Evolutionary conservation across 1,140 invertebrate species (phyloP).

Genomic region (Paralvinella palmiformis): DNA sequence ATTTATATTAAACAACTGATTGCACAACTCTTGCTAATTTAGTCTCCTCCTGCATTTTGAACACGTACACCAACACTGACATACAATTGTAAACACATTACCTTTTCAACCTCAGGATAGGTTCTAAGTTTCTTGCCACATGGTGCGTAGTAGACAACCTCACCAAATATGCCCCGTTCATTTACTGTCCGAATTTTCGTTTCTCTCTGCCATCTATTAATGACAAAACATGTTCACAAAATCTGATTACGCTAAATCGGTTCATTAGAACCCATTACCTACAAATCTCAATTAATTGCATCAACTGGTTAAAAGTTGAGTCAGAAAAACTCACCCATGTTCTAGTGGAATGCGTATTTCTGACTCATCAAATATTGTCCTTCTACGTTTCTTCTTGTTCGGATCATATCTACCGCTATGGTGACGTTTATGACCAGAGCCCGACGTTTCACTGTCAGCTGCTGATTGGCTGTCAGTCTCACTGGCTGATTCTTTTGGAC

Average conservation of each 20-base stretch:
- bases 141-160: conserved; percentile 81
- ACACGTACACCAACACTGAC: background rate
- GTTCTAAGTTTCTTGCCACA: conserved; percentile 71
- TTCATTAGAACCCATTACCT: background rate
- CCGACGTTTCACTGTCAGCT: no score
- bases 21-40: no score
- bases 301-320: no score
- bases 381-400: no score
- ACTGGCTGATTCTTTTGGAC: no score
- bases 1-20: no score
- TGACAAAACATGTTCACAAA: conserved; percentile 10
- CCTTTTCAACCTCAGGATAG: conserved; percentile 67
- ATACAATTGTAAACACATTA: conserved; percentile 39
- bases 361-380: conserved; percentile 49
- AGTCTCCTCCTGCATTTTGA: no score
- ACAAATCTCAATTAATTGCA: background rate
- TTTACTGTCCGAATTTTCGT: conserved; percentile 79
- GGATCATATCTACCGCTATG: no score
- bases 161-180: conserved; percentile 55
- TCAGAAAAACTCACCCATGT: conserved; percentile 43
- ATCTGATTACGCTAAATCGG: background rate
- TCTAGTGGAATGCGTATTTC: conserved; percentile 69
- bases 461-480: no score
- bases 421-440: no score
- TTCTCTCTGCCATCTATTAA: conserved; percentile 71